Evolutionary conservation across 2,888 invertebrate species (phyloP).

Genomic region (Vanessa cardui): DNA sequence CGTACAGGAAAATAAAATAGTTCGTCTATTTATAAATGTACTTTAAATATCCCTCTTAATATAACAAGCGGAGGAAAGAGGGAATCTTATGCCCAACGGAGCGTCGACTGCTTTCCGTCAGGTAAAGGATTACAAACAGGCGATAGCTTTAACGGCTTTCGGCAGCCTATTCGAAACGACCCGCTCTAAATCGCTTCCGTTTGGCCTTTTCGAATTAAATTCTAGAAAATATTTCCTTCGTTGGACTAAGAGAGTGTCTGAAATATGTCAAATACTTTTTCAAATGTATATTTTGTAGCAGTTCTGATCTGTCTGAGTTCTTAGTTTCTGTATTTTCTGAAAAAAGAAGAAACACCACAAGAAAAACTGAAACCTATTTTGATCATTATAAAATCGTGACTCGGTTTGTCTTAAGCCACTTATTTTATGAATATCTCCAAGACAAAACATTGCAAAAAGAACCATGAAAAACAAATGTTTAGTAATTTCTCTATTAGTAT

Average conservation of each 20-base stretch:
- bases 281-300: too few species aligned
- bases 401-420: too few species aligned
- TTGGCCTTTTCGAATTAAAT: constrained; percentile 23
- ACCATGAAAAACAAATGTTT: too few species aligned
- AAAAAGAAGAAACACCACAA: too few species aligned
- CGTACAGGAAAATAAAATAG: neutral
- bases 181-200: constrained; percentile 27
- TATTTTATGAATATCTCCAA: too few species aligned
- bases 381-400: too few species aligned
- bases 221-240: constrained; percentile 5
- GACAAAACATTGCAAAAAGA: too few species aligned
- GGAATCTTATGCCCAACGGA: constrained; percentile 32
- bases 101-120: constrained; percentile 34
- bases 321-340: too few species aligned
- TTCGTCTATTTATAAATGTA: constrained; percentile 18
- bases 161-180: constrained; percentile 28
- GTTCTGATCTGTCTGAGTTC: too few species aligned
- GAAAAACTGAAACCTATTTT: too few species aligned
- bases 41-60: constrained; percentile 14
- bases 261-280: neutral
- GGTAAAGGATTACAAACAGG: constrained; percentile 39
- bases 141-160: constrained; percentile 37
- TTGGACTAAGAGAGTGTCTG: constrained; percentile 6
- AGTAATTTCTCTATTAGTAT: too few species aligned
- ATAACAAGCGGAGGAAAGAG: constrained; percentile 29